Evolutionary conservation across 2,797 vertebrate species (phyloP).

Genomic region (Molossus molossus): DNA sequence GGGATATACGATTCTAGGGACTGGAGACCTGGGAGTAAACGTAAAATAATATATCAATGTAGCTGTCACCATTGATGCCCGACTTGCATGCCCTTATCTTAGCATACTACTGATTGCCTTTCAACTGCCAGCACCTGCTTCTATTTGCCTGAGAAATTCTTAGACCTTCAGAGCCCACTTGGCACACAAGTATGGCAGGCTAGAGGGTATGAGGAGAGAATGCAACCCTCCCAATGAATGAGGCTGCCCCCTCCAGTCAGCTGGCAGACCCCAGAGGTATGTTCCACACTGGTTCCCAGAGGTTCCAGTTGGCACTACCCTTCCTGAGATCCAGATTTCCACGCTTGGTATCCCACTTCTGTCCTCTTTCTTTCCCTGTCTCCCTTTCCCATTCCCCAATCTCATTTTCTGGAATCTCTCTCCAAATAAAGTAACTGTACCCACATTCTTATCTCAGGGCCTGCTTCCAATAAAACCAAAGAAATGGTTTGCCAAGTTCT

Average conservation of each 20-base stretch:
- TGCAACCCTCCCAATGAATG: not conserved
- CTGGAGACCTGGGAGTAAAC: not conserved
- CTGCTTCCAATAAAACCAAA: conserved; percentile 13
- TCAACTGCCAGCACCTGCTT: not conserved
- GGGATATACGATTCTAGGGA: not conserved
- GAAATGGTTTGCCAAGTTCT: not conserved
- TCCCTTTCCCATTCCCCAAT: not conserved
- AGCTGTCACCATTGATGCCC: not conserved
- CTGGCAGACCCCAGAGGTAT: not conserved
- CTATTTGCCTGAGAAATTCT: not conserved
- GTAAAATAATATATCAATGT: not conserved
- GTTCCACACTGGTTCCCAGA: not conserved
- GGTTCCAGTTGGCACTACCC: not conserved
- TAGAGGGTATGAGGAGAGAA: not conserved
- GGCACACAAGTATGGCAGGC: not conserved
- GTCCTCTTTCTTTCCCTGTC: not conserved
- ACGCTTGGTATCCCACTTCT: not conserved
- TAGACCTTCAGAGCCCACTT: not conserved
- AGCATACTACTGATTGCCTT: not conserved
- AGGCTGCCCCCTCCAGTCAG: not conserved
- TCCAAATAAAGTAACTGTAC: not conserved
- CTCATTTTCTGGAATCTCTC: not conserved
- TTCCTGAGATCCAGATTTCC: not conserved
- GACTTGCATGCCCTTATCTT: not conserved
- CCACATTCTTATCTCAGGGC: not conserved